These are phyloP conservation scores for Drosophila ezoana DNA, from an alignment of 2,888 invertebrate genomes.

Conservation along the genomic window DNA sequence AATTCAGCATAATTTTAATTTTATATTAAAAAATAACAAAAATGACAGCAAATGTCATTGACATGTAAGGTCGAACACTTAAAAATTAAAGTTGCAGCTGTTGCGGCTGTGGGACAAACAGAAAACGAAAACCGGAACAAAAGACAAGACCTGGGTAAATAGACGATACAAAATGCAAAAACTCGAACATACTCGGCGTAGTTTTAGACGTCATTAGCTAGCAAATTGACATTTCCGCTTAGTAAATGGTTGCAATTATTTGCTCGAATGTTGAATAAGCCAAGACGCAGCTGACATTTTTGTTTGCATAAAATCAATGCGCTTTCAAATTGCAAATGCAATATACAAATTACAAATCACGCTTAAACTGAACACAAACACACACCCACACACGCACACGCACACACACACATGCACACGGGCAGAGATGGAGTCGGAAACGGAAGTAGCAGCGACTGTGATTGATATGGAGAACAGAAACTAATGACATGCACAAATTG, in stretches of 20 bases:
- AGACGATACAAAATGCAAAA: conserved; percentile 18
- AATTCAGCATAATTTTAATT: too few species aligned
- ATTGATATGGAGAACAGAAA: conserved; percentile 5
- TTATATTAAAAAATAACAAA: background rate
- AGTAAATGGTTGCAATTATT: conserved; percentile 50
- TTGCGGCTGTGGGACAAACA: conserved; percentile 12
- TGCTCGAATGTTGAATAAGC: conserved; percentile 42
- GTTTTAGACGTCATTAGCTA: conserved; percentile 31
- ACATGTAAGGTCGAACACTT: background rate
- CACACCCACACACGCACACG: conserved; percentile 4
- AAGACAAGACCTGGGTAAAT: conserved; percentile 31
- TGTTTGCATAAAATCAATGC: conserved; percentile 59
- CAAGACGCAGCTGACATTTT: conserved; percentile 16
- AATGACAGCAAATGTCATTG: background rate
- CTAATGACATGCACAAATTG: conserved; percentile 8
- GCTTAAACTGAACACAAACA: conserved; percentile 2
- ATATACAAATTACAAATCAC: conserved; percentile 36
- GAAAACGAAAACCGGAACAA: conserved; percentile 16
- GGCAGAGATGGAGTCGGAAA: background rate
- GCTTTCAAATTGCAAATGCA: conserved; percentile 56
- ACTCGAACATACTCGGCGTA: conserved; percentile 3
- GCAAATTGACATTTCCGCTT: conserved; percentile 65
- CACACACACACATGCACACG: background rate
- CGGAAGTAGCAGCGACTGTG: conserved; percentile 23
- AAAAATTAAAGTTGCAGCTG: conserved; percentile 27